These are phyloP conservation scores for Cactoblastis cactorum DNA, from an alignment of 2,888 invertebrate genomes.

Conservation along the genomic window DNA sequence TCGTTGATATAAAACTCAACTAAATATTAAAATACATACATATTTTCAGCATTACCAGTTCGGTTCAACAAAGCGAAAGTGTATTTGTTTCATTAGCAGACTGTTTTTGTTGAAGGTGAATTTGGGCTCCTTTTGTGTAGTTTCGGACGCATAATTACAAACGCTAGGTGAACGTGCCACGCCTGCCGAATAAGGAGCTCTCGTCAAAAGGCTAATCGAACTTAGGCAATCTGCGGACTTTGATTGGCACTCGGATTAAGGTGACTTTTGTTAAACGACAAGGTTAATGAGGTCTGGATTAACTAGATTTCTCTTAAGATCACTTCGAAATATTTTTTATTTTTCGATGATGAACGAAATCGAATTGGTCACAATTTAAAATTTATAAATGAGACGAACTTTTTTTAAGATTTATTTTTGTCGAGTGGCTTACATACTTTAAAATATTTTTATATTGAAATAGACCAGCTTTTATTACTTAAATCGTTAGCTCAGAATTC, in stretches of 20 bases:
- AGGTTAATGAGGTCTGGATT: not conserved
- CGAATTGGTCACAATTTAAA: no score
- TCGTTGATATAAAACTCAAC: no score
- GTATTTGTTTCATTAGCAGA: not conserved
- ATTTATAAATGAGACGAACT: not conserved
- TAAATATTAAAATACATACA: no score
- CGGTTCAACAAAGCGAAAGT: not conserved
- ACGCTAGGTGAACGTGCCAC: not conserved
- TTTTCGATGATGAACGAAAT: not conserved
- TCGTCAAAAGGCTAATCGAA: slow-evolving; percentile 6
- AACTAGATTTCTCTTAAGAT: not conserved
- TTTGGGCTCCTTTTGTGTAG: not conserved
- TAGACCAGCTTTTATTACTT: no score
- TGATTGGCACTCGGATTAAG: slow-evolving; percentile 1
- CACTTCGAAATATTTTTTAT: no score
- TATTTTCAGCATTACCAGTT: no score
- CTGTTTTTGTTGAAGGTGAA: not conserved
- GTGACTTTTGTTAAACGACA: not conserved
- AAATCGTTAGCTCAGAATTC: no score
- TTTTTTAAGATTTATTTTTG: no score
- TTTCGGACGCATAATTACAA: slow-evolving; percentile 3
- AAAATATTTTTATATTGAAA: no score
- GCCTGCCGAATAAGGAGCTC: not conserved
- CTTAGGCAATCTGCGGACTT: not conserved
- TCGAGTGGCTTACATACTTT: no score